Percentiles rank a stretch among this genome's conserved stretches.
Conservation (phyloP, 2,888 invertebrate genomes). For the Drosophila formosana region DNA sequence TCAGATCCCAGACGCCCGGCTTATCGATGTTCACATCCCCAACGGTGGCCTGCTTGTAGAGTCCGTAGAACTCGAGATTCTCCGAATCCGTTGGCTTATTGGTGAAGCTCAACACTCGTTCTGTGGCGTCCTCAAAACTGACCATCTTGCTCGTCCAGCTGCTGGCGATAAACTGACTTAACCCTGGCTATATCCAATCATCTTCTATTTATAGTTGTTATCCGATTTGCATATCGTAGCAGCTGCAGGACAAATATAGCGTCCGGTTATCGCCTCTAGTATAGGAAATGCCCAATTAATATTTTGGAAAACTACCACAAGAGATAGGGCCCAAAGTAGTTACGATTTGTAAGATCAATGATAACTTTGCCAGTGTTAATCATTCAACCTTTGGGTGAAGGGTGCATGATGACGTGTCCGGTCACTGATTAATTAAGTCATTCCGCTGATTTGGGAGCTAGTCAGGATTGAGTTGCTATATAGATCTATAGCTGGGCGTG, state of each 20-base stretch:
- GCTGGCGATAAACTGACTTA: conserved; percentile 23
- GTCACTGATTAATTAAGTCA: conserved; percentile 37
- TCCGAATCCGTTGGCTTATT: conserved; percentile 91
- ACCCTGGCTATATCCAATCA: not conserved
- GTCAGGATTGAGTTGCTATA: conserved; percentile 30
- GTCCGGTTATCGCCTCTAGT: conserved; percentile 8
- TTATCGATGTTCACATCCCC: conserved; percentile 93
- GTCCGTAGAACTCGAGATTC: conserved; percentile 92
- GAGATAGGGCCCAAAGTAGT: conserved; percentile 33
- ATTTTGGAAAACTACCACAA: conserved; percentile 26
- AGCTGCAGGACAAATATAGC: not conserved
- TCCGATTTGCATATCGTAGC: conserved; percentile 42
- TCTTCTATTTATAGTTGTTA: conserved; percentile 44
- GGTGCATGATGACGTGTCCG: conserved; percentile 21
- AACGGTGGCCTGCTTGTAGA: conserved; percentile 93
- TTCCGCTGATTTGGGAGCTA: conserved; percentile 10
- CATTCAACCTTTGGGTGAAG: conserved; percentile 21
- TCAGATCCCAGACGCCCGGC: conserved; percentile 94
- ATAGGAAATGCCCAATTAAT: conserved; percentile 48
- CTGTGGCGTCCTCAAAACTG: conserved; percentile 85
- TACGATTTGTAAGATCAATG: conserved; percentile 20
- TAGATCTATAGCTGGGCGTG: conserved; percentile 3
- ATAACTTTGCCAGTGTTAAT: conserved; percentile 31
- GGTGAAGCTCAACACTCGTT: conserved; percentile 90
- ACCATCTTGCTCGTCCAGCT: conserved; percentile 56